Evolutionary conservation across 1,140 invertebrate species (phyloP), one percentile per base, ranked within the genome.

Genomic region (Cephus cinctus): DNA sequence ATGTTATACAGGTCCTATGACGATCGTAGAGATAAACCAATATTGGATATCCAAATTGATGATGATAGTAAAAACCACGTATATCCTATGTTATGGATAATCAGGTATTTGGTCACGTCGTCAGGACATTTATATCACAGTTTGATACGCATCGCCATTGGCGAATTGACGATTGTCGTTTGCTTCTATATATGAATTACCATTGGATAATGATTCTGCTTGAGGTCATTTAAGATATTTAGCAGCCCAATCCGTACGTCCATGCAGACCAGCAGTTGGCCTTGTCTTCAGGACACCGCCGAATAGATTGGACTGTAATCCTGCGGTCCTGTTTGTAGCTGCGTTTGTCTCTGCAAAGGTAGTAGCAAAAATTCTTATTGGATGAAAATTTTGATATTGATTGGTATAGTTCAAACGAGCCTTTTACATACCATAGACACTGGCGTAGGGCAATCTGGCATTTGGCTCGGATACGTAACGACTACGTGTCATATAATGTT

Each of bases 231-330:
- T 75, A 8, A 71, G 59, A 35, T 80, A 86, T 75, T 85, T 85
- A 4, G 83, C 81, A 34, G 81, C 78, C 82, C 83, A 85, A 56
- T 85, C 82, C 16, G 79, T 82, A 41, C 81, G 65, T 20, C 80
- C 81, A 44, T 81, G 73, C 12, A 78, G 53, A 42, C 72, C 75
- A 34, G 71, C 74, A 39, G 63, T 72, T 18, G 71, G 65, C 55
- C 73, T 67, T 11, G 68, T 47, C 48, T 71, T 75, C 49, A 76
- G 57, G 31, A 75, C 52, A 46, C 62, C 66, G 35, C 67, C 71
- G 22, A 72, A 71, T 19, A 69, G 55, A 47, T 68, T 71, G 3
- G 63, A 54, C 44, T 71, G 65, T 44, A 67, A 44, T 8, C 64
- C 56, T 41, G 61, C 55, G 6, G 38, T 41, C 50, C 77, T 76